Base-by-base conservation (phyloP, 1,140 invertebrate genomes). In the Pinna nobilis region DNA sequence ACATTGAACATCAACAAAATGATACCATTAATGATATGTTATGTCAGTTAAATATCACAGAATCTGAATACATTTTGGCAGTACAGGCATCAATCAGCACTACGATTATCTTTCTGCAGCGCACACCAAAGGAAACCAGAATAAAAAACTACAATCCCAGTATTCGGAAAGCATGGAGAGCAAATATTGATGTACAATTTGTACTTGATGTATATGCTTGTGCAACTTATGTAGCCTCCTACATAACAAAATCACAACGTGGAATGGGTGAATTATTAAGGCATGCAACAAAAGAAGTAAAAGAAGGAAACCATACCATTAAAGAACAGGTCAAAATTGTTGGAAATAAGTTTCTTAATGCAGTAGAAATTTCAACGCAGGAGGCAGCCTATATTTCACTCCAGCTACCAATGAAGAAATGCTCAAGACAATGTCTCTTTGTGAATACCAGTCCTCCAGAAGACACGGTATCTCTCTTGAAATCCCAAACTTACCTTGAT, bases 101-200 rank as follows among this genome's bases (percentile, higher is more conserved):
- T 30, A 1, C 69, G 55, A 79, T 47, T 49, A 47, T 79, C n/a
- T 76, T 79, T 32, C 63, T 77, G 5, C 70, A 77, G 37, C 18
- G 74, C 39, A 13, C 11, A 33, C 28, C 33, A 18, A 33, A 18
- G 53, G 78, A 77, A 68, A 61, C 49, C n/a, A n/a, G 65, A 35
- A 50, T 77, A 0, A 79, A 79, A 25, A 59, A 55, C n/a, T 77
- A 77, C 74, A 77, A 69, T 23, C 53, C 57, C 41, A 53, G 15
- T 15, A 20, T 73, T 18, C 33, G 77, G 33, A 30, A 55, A 50
- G 47, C 63, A 15, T 77, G 78, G 78, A 35, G 61, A 65, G 78
- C 78, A 37, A 79, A 79, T 53, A 67, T 68, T 55, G 77, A 76
- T 33, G 32, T 79, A 18, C 74, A 79, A 41, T 76, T 60, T 72